Percentiles rank a stretch among this genome's conserved stretches.
Evolutionary conservation across 2,797 vertebrate genomes (phyloP).

Genomic region (Pangasius djambal): DNA sequence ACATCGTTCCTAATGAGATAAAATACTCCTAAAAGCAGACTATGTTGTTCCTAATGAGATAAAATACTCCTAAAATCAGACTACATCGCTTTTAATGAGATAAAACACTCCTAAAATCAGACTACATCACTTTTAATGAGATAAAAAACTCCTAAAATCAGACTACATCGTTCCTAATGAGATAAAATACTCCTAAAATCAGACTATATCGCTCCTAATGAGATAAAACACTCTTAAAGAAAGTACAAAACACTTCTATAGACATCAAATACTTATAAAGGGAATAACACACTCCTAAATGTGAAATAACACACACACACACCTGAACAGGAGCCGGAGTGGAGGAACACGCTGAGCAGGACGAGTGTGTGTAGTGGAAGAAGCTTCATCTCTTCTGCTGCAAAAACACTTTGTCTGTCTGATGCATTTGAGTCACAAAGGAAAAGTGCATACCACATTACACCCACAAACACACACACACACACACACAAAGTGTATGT

Average conservation of each 20-base stretch:
- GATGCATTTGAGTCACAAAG: background rate
- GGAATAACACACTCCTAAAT: background rate
- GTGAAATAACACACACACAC: constrained; percentile 7
- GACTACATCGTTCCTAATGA: background rate
- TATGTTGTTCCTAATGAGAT: no score
- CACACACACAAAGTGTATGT: background rate
- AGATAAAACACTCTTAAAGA: background rate
- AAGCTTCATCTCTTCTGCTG: constrained; percentile 13
- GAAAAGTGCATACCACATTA: background rate
- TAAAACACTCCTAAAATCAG: background rate
- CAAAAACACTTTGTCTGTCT: background rate
- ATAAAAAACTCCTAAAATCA: background rate
- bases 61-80: background rate
- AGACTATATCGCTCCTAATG: no score
- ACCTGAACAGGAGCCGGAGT: background rate
- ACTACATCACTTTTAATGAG: no score
- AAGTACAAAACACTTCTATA: background rate
- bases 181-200: background rate
- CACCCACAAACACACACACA: background rate
- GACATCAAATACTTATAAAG: background rate
- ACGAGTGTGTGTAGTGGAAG: background rate
- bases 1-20: background rate
- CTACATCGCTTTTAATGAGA: background rate
- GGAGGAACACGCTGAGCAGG: background rate
- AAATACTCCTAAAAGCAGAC: background rate